These are phyloP conservation scores for Brachionichthys hirsutus DNA, from an alignment of 2,113 vertebrate species.

Conservation along the genomic window DNA sequence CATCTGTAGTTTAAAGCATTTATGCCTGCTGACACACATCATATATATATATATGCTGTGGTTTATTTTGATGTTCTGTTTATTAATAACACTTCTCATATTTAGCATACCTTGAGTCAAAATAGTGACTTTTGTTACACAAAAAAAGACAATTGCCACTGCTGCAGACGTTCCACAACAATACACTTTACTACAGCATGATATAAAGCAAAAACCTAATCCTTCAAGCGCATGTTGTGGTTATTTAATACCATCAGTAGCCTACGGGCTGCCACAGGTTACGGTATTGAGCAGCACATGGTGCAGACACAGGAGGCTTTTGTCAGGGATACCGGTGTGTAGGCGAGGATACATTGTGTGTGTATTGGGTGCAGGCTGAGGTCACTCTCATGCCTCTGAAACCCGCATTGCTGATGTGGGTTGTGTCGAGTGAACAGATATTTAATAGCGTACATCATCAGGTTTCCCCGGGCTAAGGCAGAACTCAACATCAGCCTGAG, in stretches of 20 bases:
- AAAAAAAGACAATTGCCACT: neutral
- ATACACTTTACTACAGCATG: neutral
- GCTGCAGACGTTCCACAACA: neutral
- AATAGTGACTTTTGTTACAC: neutral
- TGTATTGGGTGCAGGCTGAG: slow-evolving; percentile 45
- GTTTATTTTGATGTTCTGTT: slow-evolving; percentile 4
- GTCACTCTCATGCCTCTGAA: slow-evolving; percentile 67
- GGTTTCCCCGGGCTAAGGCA: slow-evolving; percentile 34
- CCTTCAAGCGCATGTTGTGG: neutral
- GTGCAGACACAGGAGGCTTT: slow-evolving; percentile 32
- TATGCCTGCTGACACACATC: too few relatives aligned
- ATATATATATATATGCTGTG: neutral
- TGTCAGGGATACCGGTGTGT: slow-evolving; percentile 39
- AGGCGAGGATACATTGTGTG: neutral
- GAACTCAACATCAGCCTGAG: slow-evolving; percentile 7
- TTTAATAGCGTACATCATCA: slow-evolving; percentile 59
- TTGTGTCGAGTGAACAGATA: slow-evolving; percentile 59
- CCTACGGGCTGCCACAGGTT: slow-evolving; percentile 23
- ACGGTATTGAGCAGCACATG: slow-evolving; percentile 36
- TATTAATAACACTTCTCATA: neutral
- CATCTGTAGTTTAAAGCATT: neutral
- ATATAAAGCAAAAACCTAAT: slow-evolving; percentile 5
- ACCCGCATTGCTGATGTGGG: slow-evolving; percentile 75
- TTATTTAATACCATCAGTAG: slow-evolving; percentile 13
- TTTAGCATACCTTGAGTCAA: neutral